Percentiles rank a stretch among this genome's conserved stretches.
Evolutionary conservation across 1,140 invertebrate genomes (phyloP).

Genomic region (Caenorhabditis briggsae): DNA sequence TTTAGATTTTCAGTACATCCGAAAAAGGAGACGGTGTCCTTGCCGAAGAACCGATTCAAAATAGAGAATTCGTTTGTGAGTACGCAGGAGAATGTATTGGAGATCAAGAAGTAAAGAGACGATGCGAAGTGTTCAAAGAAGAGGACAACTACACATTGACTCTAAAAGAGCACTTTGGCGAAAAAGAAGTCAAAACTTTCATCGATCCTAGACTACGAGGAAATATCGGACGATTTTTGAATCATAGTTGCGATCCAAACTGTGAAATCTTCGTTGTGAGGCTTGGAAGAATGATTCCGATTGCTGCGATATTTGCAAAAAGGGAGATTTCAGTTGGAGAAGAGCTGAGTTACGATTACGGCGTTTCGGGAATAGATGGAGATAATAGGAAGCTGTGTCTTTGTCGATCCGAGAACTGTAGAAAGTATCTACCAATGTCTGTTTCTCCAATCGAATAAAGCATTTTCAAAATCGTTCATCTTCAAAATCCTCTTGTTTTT

Average conservation of each 20-base stretch:
- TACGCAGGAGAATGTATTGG: conserved; percentile 53
- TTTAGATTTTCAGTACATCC: conserved; percentile 36
- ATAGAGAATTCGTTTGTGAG: conserved; percentile 56
- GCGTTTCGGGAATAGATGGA: conserved; percentile 36
- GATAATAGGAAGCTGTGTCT: conserved; percentile 7
- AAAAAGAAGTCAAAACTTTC: conserved; percentile 3
- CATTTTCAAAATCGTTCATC: neutral
- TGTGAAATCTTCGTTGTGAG: conserved; percentile 33
- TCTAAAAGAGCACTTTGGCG: conserved; percentile 33
- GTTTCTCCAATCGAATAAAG: conserved; percentile 34
- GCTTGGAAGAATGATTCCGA: conserved; percentile 41
- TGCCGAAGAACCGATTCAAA: neutral
- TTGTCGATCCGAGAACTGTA: neutral
- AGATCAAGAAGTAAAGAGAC: conserved; percentile 31
- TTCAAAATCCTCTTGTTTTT: neutral
- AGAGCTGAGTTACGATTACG: conserved; percentile 55
- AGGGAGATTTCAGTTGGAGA: conserved; percentile 11
- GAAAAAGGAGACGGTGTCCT: conserved; percentile 29
- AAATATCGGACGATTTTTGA: conserved; percentile 58
- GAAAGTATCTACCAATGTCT: conserved; percentile 45
- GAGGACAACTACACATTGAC: conserved; percentile 53
- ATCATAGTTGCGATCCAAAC: conserved; percentile 55
- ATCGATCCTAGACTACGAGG: conserved; percentile 42
- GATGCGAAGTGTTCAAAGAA: neutral
- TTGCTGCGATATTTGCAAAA: conserved; percentile 44